Percentiles rank a stretch among this genome's conserved stretches.
Evolutionary conservation across 2,797 vertebrate genomes (phyloP).

Genomic region (Lemur catta): DNA sequence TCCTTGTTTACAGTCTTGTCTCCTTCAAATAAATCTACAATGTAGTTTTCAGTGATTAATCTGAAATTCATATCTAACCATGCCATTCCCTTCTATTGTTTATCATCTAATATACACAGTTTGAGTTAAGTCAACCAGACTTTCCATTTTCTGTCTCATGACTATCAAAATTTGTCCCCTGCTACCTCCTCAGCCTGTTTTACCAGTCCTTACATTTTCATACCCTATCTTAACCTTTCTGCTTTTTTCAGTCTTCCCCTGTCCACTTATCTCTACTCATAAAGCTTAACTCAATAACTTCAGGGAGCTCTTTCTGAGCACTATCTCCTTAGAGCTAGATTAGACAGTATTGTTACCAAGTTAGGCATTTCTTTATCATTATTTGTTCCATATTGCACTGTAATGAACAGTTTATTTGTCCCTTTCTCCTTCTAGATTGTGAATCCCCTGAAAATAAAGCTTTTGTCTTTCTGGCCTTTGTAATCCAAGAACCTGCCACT

Average conservation of each 20-base stretch:
- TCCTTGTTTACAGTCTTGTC: not conserved
- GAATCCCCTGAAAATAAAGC: not conserved
- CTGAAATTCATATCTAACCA: not conserved
- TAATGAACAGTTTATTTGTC: not conserved
- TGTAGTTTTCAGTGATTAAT: not conserved
- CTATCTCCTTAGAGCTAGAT: not conserved
- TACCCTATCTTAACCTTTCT: not conserved
- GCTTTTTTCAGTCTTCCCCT: not conserved
- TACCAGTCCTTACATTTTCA: not conserved
- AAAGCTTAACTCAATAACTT: not conserved
- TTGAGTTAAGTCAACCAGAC: not conserved
- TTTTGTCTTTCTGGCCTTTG: not conserved
- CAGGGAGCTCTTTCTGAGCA: not conserved
- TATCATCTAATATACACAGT: not conserved
- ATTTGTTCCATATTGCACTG: not conserved
- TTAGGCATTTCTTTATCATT: not conserved
- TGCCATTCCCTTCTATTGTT: not conserved
- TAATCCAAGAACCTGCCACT: not conserved
- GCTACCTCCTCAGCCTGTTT: not conserved
- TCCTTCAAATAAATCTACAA: not conserved
- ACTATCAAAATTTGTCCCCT: not conserved
- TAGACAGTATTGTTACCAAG: not conserved
- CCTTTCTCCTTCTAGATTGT: not conserved
- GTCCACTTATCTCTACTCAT: not conserved
- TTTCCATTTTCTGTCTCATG: not conserved